A percentile compares a stretch with the other conserved stretches of the same genome.
These are phyloP conservation scores for Cephalotes varians DNA, from an alignment of 2,888 invertebrate species.

Conservation along the genomic window DNA sequence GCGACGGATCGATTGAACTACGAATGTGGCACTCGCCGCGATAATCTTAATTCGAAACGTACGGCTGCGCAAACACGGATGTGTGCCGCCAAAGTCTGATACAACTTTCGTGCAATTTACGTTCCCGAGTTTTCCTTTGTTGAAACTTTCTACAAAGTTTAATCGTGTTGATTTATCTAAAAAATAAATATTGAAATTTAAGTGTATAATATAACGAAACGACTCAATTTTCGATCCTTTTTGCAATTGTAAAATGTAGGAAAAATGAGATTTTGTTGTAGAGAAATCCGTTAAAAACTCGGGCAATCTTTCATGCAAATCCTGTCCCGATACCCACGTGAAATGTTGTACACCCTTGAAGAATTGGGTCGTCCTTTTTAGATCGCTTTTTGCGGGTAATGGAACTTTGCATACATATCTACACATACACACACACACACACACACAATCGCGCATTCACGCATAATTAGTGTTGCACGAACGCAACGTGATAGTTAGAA, in stretches of 20 bases:
- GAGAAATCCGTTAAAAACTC: conserved; percentile 24
- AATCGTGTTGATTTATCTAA: conserved; percentile 14
- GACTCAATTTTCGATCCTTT: not conserved
- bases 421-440: not conserved
- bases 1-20: conserved; percentile 14
- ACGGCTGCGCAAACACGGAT: not conserved
- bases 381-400: conserved; percentile 36
- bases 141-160: not conserved
- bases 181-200: not conserved
- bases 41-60: conserved; percentile 42
- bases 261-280: conserved; percentile 5
- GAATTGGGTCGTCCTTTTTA: conserved; percentile 48
- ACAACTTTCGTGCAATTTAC: not conserved
- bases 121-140: not conserved
- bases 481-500: conserved; percentile 4
- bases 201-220: not conserved
- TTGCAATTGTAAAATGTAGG: not conserved
- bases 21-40: conserved; percentile 20
- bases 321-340: conserved; percentile 30
- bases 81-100: not conserved
- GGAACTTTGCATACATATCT: conserved; percentile 26
- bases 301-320: conserved; percentile 53
- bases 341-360: conserved; percentile 21
- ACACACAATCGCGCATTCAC: not conserved
- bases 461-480: conserved; percentile 43